These are phyloP conservation scores for Parelbella ahira DNA, from an alignment of 2,888 invertebrate genomes.

Conservation along the genomic window DNA sequence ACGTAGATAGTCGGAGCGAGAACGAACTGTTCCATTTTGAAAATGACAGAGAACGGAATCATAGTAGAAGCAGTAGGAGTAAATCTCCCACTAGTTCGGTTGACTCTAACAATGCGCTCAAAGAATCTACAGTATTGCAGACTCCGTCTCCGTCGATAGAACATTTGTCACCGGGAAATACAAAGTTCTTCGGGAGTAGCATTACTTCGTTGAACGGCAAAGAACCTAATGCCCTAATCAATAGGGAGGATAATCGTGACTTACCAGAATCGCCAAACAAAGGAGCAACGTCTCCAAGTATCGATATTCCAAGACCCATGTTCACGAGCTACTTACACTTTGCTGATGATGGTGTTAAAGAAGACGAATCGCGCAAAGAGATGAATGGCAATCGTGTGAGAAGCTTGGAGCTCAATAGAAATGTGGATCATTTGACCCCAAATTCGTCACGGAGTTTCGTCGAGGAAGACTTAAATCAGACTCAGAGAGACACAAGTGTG, in stretches of 20 bases:
- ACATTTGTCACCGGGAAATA: slow-evolving; percentile 54
- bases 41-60: slow-evolving; percentile 65
- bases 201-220: slow-evolving; percentile 31
- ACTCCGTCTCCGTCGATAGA: slow-evolving; percentile 66
- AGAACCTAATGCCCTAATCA: slow-evolving; percentile 40
- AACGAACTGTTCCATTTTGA: slow-evolving; percentile 81
- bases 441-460: slow-evolving; percentile 37
- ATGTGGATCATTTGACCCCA: slow-evolving; percentile 33
- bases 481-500: slow-evolving; percentile 40
- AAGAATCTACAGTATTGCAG: slow-evolving; percentile 46
- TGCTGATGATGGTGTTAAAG: slow-evolving; percentile 50
- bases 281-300: slow-evolving; percentile 82
- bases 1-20: slow-evolving; percentile 87
- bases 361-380: slow-evolving; percentile 35
- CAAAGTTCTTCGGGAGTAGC: slow-evolving; percentile 43
- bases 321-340: slow-evolving; percentile 75
- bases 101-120: slow-evolving; percentile 55
- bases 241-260: slow-evolving; percentile 41
- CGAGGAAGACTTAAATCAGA: slow-evolving; percentile 40
- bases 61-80: slow-evolving; percentile 59
- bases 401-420: slow-evolving; percentile 45
- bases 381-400: slow-evolving; percentile 38
- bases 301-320: slow-evolving; percentile 83
- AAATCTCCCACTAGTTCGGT: slow-evolving; percentile 70
- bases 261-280: slow-evolving; percentile 36